Evolutionary conservation across 2,888 invertebrate genomes (phyloP), one percentile per base, ranked within the genome.

Genomic region (Watsonalla binaria): DNA sequence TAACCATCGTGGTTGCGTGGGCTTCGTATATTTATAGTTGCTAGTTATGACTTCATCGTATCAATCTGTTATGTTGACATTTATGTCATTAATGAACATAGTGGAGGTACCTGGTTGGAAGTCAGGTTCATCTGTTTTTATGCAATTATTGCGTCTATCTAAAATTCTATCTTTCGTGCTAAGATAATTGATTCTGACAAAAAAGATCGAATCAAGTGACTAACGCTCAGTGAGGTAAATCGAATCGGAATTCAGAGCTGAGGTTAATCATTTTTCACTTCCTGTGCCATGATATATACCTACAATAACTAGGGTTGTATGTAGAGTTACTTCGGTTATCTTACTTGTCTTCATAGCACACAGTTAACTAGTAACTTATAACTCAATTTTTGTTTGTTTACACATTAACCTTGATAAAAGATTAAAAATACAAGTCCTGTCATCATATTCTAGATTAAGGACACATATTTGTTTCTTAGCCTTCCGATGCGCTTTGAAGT

Each of bases 11-110:
- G 70, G 69, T 68, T 77, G 84, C 74, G 87, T 87, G 80, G 86
- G 87, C 57, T 67, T 66, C 57, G 66, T 81, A 66, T 85, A 84
- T 85, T 86, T 86, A 82, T 83, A 80, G 80, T 76, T 78, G 72
- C 76, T 72, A 72, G 74, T 72, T 83, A 85, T 87, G 89, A 88
- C 86, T 84, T 89, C 88, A 89, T 85, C 82, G 71, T 62, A 64
- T 68, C 68, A 68, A 64, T 39, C 39, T 66, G 67, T 64, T 72
- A 63, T 72, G 73, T 76, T 77, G 76, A 75, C 72, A 71, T 68
- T 75, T 69, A 58, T 74, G 69, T 58, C 65, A 57, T 63, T 49
- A 52, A 53, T 56, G 60, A 65, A 60, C 63, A 68, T 67, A 66
- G 62, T 65, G 55, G 56, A 51, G 62, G 60, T 59, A 58, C 63